Evolutionary conservation across 2,113 vertebrate genomes (phyloP).

Genomic region (Peromyscus polionotus): DNA sequence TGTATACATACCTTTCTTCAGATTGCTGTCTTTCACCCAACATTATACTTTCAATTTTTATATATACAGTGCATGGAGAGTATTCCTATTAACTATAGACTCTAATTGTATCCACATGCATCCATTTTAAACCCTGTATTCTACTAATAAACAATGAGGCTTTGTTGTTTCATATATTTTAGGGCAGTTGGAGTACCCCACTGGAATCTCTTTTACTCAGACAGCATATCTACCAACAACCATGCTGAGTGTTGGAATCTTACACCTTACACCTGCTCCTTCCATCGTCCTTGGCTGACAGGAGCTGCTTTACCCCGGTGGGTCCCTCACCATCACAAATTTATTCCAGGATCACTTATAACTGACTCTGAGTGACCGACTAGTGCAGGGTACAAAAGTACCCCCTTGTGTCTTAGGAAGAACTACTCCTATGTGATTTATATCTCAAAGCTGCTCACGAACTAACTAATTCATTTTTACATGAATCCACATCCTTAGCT

Average conservation of each 20-base stretch:
- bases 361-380: neutral
- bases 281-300: neutral
- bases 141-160: neutral
- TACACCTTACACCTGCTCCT: neutral
- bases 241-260: neutral
- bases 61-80: neutral
- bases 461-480: neutral
- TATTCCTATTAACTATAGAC: constrained; percentile 2
- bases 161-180: neutral
- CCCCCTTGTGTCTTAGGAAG: neutral
- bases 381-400: neutral
- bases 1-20: neutral
- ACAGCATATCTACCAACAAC: neutral
- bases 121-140: neutral
- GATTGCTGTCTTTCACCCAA: neutral
- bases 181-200: neutral
- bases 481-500: neutral
- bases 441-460: neutral
- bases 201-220: neutral
- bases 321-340: neutral
- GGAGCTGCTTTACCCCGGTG: neutral
- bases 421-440: neutral
- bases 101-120: neutral
- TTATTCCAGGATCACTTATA: neutral
- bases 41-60: neutral